Conservation (phyloP, 1,140 invertebrate species). For the Octopus sinensis region DNA sequence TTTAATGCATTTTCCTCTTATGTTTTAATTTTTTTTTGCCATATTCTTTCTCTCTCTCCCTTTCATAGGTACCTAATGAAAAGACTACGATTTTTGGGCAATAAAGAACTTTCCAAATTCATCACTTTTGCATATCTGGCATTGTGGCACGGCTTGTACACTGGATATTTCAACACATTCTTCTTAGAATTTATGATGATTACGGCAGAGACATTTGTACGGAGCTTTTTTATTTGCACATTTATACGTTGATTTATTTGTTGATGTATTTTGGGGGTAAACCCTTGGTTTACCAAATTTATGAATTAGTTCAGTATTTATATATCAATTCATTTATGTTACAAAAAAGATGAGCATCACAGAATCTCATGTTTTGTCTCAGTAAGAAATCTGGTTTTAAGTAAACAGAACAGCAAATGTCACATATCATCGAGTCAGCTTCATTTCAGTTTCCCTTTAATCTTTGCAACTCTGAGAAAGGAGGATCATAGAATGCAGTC, state of each 20-base stretch:
- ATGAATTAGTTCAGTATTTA: neutral
- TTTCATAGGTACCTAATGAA: conserved; percentile 78
- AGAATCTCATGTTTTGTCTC: neutral
- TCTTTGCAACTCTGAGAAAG: no score
- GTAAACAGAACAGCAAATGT: no score
- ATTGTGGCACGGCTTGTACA: conserved; percentile 88
- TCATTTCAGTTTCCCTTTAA: no score
- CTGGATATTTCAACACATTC: conserved; percentile 88
- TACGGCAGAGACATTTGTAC: conserved; percentile 81
- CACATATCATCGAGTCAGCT: no score
- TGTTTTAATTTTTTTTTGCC: neutral
- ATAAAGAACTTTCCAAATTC: conserved; percentile 77
- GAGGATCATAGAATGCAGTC: no score
- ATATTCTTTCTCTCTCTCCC: conserved; percentile 14
- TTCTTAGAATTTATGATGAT: conserved; percentile 85
- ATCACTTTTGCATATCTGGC: conserved; percentile 81
- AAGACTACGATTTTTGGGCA: conserved; percentile 83
- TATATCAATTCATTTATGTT: neutral
- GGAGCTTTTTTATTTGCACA: conserved; percentile 29
- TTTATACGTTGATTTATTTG: neutral
- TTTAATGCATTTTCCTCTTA: no score
- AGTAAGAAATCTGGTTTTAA: no score
- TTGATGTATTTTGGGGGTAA: neutral
- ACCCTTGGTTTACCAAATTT: neutral
- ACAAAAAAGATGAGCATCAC: neutral